phyloP scores from a whole-genome alignment of 1,140 invertebrate genomes.

The Papilio dardanus region DNA sequence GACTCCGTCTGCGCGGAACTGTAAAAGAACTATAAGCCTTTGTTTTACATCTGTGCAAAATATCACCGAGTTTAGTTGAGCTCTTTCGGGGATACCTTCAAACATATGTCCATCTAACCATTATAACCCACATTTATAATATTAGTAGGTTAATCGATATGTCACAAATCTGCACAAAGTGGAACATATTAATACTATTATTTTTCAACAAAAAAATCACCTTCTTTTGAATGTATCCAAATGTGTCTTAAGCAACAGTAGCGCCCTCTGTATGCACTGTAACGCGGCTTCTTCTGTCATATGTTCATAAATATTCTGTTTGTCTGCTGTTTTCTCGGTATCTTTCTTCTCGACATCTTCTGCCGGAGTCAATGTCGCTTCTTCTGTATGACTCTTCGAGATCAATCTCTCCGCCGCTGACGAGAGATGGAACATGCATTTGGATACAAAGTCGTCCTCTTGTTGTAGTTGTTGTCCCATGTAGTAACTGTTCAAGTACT shows the following conservation, averaged over 20 bases:
- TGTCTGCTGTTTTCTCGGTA: conserved; percentile 62
- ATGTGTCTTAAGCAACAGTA: conserved; percentile 94
- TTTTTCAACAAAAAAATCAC: conserved; percentile 63
- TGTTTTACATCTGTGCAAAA: too few relatives aligned
- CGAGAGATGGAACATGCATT: conserved; percentile 95
- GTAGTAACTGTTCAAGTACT: conserved; percentile 96
- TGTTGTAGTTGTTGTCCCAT: conserved; percentile 94
- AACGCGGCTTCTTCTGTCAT: conserved; percentile 90
- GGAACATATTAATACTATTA: not conserved
- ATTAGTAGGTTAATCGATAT: too few relatives aligned
- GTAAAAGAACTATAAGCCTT: too few relatives aligned
- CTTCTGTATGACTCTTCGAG: conserved; percentile 68
- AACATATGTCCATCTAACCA: too few relatives aligned
- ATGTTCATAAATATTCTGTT: conserved; percentile 71
- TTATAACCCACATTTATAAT: too few relatives aligned
- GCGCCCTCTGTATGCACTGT: conserved; percentile 93
- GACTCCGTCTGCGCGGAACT: too few relatives aligned
- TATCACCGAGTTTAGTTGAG: too few relatives aligned
- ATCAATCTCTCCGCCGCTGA: conserved; percentile 89
- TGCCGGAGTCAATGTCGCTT: conserved; percentile 43
- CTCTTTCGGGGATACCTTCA: too few relatives aligned
- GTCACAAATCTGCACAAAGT: too few relatives aligned
- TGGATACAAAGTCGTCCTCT: conserved; percentile 95
- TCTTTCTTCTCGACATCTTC: conserved; percentile 53
- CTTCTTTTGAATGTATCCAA: conserved; percentile 94